Base-by-base conservation (phyloP, 2,888 invertebrate genomes). In the Criorhina ranunculi region DNA sequence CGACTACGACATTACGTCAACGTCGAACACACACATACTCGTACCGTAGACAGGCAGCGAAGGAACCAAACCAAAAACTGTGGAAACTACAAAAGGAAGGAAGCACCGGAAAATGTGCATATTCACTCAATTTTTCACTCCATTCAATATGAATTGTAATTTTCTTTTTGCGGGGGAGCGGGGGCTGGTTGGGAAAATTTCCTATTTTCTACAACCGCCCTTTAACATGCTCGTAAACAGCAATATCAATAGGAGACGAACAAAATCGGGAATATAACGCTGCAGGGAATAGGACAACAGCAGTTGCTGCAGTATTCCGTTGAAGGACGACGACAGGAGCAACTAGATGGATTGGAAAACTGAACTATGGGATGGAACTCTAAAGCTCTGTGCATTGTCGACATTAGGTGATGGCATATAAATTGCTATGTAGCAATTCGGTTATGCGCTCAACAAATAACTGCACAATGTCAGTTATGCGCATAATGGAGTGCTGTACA, bases 71-170 rank as follows among this genome's bases (percentile, higher is more conserved):
- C 55, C 46, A 15, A 77, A 66, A 12, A 49, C 33, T 67, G 6
- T 24, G 40, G 12, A 49, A 35, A 76, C 77, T 66, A 64, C 57
- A 78, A 80, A 66, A 51, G 76, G 85, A 81, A 80, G 81, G 76
- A 76, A 81, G 24, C 19, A 66, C 80, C 81, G 86, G 86, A 86
- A 86, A 81, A 81, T 81, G 81, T 86, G 76, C 86, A 86, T 81
- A 86, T 72, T 86, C 81, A 86, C 81, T 86, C 75, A 81, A 86
- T 86, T 81, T 86, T 86, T 86, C 86, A 86, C 81, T 81, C 86
- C 86, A 76, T 81, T 81, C 86, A 62, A 86, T 86, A 72, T 81
- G 86, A 86, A 86, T 86, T 76, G 86, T 77, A 86, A 86, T 81
- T 81, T 86, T 86, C 67, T 51, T 66, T 40, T 31, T n/a, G 37